phyloP scores from a whole-genome alignment of 2,113 vertebrate species.

The Tautogolabrus adspersus region DNA sequence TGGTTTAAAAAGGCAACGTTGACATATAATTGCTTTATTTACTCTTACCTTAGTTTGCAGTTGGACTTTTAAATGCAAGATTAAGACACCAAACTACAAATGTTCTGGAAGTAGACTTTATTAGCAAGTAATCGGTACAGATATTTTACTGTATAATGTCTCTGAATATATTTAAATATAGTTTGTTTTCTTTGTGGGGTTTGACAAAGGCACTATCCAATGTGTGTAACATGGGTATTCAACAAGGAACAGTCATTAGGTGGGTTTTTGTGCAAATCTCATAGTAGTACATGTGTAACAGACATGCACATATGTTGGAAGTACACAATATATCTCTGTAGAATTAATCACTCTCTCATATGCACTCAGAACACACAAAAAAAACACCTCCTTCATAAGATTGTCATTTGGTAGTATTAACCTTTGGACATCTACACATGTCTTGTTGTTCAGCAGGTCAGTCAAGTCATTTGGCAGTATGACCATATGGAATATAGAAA shows the following conservation, averaged over 20 bases:
- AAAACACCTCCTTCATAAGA: constrained; percentile 44
- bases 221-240: constrained; percentile 60
- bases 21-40: background rate
- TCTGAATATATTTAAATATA: constrained; percentile 67
- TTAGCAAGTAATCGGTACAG: constrained; percentile 56
- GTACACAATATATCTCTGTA: constrained; percentile 48
- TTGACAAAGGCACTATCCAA: constrained; percentile 78
- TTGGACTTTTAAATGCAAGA: background rate
- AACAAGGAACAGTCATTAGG: constrained; percentile 64
- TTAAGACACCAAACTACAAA: constrained; percentile 8
- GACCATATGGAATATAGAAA: constrained; percentile 45
- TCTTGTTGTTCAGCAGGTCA: constrained; percentile 22
- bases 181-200: constrained; percentile 50
- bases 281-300: constrained; percentile 59
- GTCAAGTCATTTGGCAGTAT: constrained; percentile 65
- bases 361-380: constrained; percentile 40
- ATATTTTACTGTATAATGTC: constrained; percentile 43
- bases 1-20: too few relatives aligned
- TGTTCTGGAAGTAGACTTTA: constrained; percentile 63
- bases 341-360: constrained; percentile 37
- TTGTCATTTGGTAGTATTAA: constrained; percentile 58
- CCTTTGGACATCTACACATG: constrained; percentile 28
- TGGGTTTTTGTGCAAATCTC: constrained; percentile 68
- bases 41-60: background rate
- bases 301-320: constrained; percentile 60